phyloP scores from a whole-genome alignment of 2,888 invertebrate species.

The Bimastos eiseni region DNA sequence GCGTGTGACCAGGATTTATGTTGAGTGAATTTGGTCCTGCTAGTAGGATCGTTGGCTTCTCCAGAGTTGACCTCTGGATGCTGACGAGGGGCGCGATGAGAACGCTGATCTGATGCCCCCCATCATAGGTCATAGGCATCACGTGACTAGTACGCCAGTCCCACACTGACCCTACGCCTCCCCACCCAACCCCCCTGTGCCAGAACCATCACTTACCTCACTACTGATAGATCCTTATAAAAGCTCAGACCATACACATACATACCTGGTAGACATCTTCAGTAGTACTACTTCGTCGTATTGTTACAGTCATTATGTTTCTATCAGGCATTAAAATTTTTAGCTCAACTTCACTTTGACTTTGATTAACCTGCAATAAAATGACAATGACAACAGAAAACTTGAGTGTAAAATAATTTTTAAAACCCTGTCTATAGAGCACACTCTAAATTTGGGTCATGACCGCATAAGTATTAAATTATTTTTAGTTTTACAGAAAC shows the following conservation, averaged over 20 bases:
- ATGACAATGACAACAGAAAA: not conserved
- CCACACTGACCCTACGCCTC: too few species aligned
- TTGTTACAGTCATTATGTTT: constrained; percentile 83
- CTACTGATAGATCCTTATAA: not conserved
- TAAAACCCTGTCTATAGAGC: not conserved
- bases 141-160: too few species aligned
- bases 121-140: too few species aligned
- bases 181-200: too few species aligned
- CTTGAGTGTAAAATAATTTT: not conserved
- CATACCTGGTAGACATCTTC: constrained; percentile 78
- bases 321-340: constrained; percentile 85
- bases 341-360: constrained; percentile 65
- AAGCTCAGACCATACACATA: not conserved
- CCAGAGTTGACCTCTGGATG: too few species aligned
- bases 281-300: constrained; percentile 84
- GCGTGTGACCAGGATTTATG: too few species aligned
- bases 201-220: too few species aligned
- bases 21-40: too few species aligned
- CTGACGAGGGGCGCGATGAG: too few species aligned
- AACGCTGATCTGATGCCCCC: too few species aligned
- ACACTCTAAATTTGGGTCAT: not conserved
- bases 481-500: not conserved
- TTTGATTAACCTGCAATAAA: constrained; percentile 16
- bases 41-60: too few species aligned
- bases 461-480: not conserved